Percentiles rank a stretch among this genome's conserved stretches.
Conservation (phyloP, 2,113 vertebrate genomes). For the Meriones unguiculatus region DNA sequence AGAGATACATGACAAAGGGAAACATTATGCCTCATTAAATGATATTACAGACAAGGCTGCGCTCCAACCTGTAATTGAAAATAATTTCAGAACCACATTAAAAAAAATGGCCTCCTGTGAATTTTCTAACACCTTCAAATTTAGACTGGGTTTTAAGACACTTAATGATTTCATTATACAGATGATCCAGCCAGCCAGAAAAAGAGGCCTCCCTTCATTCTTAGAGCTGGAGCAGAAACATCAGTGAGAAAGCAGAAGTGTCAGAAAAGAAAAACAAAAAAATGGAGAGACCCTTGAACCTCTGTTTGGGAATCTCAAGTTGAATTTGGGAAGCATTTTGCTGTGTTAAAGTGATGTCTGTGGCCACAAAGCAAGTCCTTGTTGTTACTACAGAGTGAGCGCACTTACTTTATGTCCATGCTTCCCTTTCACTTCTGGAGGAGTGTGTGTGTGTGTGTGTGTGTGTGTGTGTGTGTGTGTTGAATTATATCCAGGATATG, state of each 20-base stretch:
- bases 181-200: neutral
- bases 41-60: conserved; percentile 51
- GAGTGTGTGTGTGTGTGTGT: neutral
- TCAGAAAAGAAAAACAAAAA: neutral
- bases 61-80: conserved; percentile 78
- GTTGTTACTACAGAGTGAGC: neutral
- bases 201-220: conserved; percentile 12
- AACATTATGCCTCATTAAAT: conserved; percentile 79
- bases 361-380: neutral
- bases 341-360: neutral
- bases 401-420: too few species aligned
- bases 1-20: conserved; percentile 70
- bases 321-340: conserved; percentile 4
- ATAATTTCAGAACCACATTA: conserved; percentile 77
- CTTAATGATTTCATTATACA: conserved; percentile 72
- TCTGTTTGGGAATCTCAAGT: neutral
- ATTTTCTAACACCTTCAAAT: conserved; percentile 78
- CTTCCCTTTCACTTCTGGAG: neutral
- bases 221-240: neutral
- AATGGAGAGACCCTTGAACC: neutral
- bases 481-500: neutral
- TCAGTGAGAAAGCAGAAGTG: conserved; percentile 15
- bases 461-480: neutral
- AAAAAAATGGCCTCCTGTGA: conserved; percentile 66
- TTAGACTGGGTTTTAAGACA: conserved; percentile 62